Evolutionary conservation across 2,797 vertebrate genomes (phyloP).

Genomic region (Sylvia borin): DNA sequence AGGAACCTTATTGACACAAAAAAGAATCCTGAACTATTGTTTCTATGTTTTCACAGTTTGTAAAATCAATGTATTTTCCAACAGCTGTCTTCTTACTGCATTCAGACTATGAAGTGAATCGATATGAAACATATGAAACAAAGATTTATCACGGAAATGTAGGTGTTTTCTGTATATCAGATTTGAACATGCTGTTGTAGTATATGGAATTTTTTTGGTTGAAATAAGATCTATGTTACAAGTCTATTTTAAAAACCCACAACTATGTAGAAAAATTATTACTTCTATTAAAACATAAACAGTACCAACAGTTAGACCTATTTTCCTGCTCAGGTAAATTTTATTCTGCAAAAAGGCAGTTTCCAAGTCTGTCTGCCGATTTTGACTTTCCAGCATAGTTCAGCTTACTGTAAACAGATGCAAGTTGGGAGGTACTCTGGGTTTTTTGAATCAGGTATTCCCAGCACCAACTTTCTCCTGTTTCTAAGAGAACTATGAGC

Average conservation of each 20-base stretch:
- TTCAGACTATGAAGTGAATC: background rate
- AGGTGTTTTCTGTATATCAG: background rate
- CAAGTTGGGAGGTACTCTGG: background rate
- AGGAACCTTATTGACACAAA: constrained; percentile 15
- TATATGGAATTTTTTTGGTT: background rate
- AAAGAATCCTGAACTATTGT: constrained; percentile 33
- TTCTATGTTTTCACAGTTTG: background rate
- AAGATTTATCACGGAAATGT: background rate
- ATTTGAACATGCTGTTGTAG: background rate
- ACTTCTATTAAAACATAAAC: background rate
- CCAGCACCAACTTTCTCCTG: background rate
- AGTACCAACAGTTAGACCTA: background rate
- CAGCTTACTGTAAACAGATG: background rate
- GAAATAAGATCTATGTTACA: background rate
- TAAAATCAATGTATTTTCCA: constrained; percentile 14
- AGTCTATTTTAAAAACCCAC: background rate
- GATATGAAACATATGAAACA: background rate
- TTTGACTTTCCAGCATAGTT: background rate
- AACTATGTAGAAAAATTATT: background rate
- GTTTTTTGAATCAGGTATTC: background rate
- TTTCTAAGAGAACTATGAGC: background rate
- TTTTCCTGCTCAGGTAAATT: background rate
- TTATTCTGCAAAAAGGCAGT: background rate
- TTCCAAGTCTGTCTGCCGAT: background rate
- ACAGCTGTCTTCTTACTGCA: background rate